Base-by-base conservation (phyloP, 2,888 invertebrate genomes). In the Malachius bipustulatus region DNA sequence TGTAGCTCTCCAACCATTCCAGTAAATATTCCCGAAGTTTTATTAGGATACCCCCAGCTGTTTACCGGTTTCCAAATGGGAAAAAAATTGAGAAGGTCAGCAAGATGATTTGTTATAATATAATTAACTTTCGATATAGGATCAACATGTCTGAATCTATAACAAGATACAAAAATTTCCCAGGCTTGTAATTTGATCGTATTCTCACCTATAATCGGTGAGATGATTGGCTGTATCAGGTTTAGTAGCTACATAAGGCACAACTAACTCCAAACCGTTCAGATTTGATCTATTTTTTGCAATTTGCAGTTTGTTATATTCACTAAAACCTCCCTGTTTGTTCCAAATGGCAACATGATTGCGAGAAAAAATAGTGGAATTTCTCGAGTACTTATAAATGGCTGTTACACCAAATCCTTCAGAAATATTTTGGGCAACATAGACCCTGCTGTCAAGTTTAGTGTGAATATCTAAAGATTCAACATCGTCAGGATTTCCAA, bases 1-100 rank as follows among this genome's bases (percentile, higher is more conserved):
- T 67, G 62, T 40, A 75, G 54, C 46, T 69, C 67, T 0, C 75
- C 73, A 28, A 71, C 69, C 68, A 75, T 69, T 24, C 74, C 74
- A 44, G 63, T 71, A 70, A 71, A 75, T 15, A 46, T 35, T n/a
- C 63, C 59, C 1, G 69, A 67, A 40, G 68, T 66, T 14, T 60
- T 51, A 33, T 58, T 48, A 34, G 51, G 56, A 43, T 73, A 73
- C 1, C 74, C 73, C 73, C 73, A 74, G 1, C 71, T 66, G 30
- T 64, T 57, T 3, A 63, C 64, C 44, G 65, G 67, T 6, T 64
- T 46, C 46, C 63, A 67, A 36, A 56, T 59, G 45, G 66, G 60
- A 9, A 55, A 64, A 4, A 68, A 71, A 40, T 73, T 71, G n/a
- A 73, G 50, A 44, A 66, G 67, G 46, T 70, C 66, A 3, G 71